Evolutionary conservation across 2,888 invertebrate genomes (phyloP).

Genomic region (Strigamia crassipes): DNA sequence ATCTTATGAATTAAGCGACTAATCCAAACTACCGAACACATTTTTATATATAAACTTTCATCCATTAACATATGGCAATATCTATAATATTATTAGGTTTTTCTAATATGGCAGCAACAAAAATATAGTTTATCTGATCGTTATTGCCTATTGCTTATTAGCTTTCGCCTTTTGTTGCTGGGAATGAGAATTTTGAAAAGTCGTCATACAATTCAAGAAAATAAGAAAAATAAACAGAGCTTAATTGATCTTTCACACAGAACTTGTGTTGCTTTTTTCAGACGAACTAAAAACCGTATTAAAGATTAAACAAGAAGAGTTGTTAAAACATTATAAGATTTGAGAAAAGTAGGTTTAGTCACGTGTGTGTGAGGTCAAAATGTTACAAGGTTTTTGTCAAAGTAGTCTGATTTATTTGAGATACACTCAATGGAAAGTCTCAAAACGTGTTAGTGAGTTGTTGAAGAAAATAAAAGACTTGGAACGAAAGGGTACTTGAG

Average conservation of each 20-base stretch:
- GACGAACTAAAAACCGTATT: background rate
- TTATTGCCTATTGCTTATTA: background rate
- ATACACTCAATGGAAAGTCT: background rate
- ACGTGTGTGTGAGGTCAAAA: background rate
- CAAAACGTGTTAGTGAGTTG: background rate
- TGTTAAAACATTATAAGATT: background rate
- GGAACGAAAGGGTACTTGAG: background rate
- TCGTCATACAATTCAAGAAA: background rate
- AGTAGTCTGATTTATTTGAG: conserved; percentile 3
- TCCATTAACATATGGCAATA: no score
- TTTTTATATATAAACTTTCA: no score
- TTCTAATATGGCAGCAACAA: background rate
- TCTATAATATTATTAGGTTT: background rate
- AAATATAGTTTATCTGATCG: background rate
- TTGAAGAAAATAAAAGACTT: background rate
- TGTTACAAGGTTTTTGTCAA: background rate
- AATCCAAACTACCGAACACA: no score
- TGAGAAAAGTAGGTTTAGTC: background rate
- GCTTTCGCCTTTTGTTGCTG: background rate
- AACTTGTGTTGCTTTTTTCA: background rate
- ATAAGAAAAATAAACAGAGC: background rate
- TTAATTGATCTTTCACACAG: background rate
- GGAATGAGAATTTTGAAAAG: background rate
- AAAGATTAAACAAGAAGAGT: background rate
- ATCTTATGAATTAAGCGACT: no score